Evolutionary conservation across 2,113 vertebrate genomes (phyloP), one percentile per base, ranked within the genome.

Genomic region (Canis aureus): DNA sequence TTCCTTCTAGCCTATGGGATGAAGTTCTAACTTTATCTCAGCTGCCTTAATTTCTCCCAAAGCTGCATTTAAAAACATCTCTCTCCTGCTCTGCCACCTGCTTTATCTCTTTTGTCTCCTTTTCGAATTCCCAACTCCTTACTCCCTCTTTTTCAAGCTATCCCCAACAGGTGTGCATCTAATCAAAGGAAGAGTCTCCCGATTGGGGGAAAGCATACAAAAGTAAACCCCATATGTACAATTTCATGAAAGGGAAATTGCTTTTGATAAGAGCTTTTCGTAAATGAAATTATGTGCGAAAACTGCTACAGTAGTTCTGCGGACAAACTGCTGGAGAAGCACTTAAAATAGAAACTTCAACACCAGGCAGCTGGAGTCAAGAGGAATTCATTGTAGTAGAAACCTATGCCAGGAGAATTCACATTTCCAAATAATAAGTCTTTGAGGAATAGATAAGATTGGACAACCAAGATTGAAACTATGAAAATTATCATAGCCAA

Each of bases 21-120:
- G 27, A 66, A 57, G 23, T 67, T 67, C 64, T 96, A 57, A 53
- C 92, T 89, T 64, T 71, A 64, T 66, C 43, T 71, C 20, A 13
- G 73, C 79, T 38, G 79, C n/a, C 35, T 96, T 94, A 81, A 92
- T 94, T 80, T 97, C 76, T 92, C 71, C 59, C 60, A 84, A 85
- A 78, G 49, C 91, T 79, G 78, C 59, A 67, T 95, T 95, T 92
- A 38, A 67, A 95, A 98, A 67, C 43, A 96, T 43, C 23, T 97
- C 29, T 96, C 66, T 88, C 80, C 93, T 96, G 96, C 49, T 98
- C 80, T 95, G 55, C 98, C 97, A 98, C 98, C 95, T 97, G 98
- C 64, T 97, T 96, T 96, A 67, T 69, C 71, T 95, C 64, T 84
- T 88, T 89, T 87, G 95, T 92, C 32, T 80, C 82, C 67, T 81